A percentile compares a stretch with the other conserved stretches of the same genome.
phyloP scores from a whole-genome alignment of 2,113 vertebrate species.

The Pterocles burchelli region DNA sequence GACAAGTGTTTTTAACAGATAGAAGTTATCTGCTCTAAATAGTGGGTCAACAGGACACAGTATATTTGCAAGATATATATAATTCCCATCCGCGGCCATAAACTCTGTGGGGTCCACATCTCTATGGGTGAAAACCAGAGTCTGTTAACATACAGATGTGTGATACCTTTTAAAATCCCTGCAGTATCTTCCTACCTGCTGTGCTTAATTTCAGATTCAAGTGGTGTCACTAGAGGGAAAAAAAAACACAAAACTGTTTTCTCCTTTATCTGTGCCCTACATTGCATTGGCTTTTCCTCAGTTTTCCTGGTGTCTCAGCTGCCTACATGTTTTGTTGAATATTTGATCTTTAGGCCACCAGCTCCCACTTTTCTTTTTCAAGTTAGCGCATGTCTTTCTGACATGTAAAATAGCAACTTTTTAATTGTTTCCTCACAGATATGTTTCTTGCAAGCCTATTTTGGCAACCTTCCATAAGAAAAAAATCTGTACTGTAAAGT shows the following conservation, averaged over 20 bases:
- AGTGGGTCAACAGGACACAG: slow-evolving; percentile 47
- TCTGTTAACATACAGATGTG: slow-evolving; percentile 66
- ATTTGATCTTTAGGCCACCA: background rate
- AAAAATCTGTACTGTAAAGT: background rate
- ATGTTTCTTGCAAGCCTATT: background rate
- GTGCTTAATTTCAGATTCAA: slow-evolving; percentile 71
- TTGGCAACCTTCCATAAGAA: background rate
- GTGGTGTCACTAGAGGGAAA: slow-evolving; percentile 58
- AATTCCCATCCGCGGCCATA: slow-evolving; percentile 58
- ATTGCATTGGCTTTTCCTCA: slow-evolving; percentile 27
- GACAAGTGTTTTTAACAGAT: background rate
- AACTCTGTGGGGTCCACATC: slow-evolving; percentile 55
- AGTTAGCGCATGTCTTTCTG: background rate
- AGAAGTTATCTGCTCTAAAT: slow-evolving; percentile 32
- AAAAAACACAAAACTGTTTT: background rate
- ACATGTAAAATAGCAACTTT: background rate
- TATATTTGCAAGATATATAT: slow-evolving; percentile 30
- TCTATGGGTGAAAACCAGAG: slow-evolving; percentile 38
- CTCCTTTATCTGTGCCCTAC: slow-evolving; percentile 41
- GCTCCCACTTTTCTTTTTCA: background rate
- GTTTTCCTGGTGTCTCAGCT: background rate
- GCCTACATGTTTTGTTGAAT: background rate
- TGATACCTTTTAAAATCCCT: slow-evolving; percentile 54
- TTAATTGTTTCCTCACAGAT: background rate
- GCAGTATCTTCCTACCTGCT: slow-evolving; percentile 65